phyloP scores from a whole-genome alignment of 1,140 invertebrate genomes.

The Catajapyx aquilonaris region DNA sequence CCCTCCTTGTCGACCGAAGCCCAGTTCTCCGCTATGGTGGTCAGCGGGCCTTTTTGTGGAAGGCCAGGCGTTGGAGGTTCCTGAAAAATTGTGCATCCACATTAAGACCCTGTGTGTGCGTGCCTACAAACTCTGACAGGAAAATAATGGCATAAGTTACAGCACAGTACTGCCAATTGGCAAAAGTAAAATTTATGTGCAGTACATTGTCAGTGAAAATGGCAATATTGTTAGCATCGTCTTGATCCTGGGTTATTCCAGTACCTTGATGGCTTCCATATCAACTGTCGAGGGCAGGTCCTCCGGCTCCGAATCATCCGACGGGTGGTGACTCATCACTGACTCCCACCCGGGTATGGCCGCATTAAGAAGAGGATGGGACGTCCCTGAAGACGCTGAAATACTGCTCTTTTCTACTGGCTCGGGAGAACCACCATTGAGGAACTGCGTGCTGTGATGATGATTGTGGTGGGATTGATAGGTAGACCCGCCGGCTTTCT shows the following conservation, averaged over 20 bases:
- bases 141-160: too few relatives aligned
- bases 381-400: conserved; percentile 3
- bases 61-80: conserved; percentile 13
- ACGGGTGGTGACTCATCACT: conserved; percentile 34
- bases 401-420: not conserved
- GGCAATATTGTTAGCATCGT: too few relatives aligned
- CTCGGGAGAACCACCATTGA: not conserved
- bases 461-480: too few relatives aligned
- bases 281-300: conserved; percentile 38
- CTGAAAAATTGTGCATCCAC: too few relatives aligned
- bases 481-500: conserved; percentile 2
- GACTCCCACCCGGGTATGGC: conserved; percentile 26
- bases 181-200: too few relatives aligned
- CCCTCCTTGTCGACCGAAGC: conserved; percentile 8
- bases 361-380: conserved; percentile 15
- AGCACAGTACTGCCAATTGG: too few relatives aligned
- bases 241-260: conserved; percentile 20
- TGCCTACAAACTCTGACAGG: too few relatives aligned
- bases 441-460: conserved; percentile 3
- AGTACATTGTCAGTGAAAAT: too few relatives aligned
- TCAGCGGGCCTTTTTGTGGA: conserved; percentile 11
- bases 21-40: conserved; percentile 15
- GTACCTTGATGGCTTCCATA: conserved; percentile 34
- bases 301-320: conserved; percentile 34
- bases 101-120: too few relatives aligned